Conservation (phyloP, 2,888 invertebrate species). For the Cabera pusaria region DNA sequence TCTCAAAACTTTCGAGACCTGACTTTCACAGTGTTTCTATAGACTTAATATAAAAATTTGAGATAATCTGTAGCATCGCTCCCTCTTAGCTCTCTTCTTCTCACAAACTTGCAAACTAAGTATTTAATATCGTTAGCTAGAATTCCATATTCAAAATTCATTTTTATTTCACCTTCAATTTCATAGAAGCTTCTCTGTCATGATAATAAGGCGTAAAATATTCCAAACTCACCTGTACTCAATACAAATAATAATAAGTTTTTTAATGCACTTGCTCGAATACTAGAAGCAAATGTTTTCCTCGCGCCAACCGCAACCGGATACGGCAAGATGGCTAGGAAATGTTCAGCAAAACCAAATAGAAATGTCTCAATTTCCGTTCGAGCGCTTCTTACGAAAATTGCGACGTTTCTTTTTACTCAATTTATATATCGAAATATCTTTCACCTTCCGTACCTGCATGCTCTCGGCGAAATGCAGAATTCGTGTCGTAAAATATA, state of each 20-base stretch:
- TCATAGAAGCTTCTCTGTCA: slow-evolving; percentile 3
- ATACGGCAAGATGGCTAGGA: slow-evolving; percentile 63
- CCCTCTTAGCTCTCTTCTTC: no score
- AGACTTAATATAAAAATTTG: no score
- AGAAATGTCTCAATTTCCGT: slow-evolving; percentile 79
- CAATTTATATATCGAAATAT: slow-evolving; percentile 49
- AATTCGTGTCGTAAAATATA: slow-evolving; percentile 12
- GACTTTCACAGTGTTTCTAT: no score
- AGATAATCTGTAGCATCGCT: no score
- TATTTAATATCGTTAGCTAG: neutral
- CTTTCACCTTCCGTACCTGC: slow-evolving; percentile 38
- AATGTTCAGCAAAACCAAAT: slow-evolving; percentile 72
- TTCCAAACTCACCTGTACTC: slow-evolving; percentile 14
- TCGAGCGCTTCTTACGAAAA: slow-evolving; percentile 57
- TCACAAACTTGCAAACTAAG: no score
- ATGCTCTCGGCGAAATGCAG: slow-evolving; percentile 27
- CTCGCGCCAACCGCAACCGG: slow-evolving; percentile 52
- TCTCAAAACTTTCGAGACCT: no score
- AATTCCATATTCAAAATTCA: slow-evolving; percentile 1
- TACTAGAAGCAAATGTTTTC: slow-evolving; percentile 53
- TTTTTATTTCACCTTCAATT: slow-evolving; percentile 12
- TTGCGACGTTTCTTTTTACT: slow-evolving; percentile 53
- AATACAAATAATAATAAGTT: slow-evolving; percentile 27
- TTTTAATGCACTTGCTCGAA: slow-evolving; percentile 36
- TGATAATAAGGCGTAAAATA: slow-evolving; percentile 6